Conservation (phyloP, 2,888 invertebrate species). For the Drosophila setosimentum region DNA sequence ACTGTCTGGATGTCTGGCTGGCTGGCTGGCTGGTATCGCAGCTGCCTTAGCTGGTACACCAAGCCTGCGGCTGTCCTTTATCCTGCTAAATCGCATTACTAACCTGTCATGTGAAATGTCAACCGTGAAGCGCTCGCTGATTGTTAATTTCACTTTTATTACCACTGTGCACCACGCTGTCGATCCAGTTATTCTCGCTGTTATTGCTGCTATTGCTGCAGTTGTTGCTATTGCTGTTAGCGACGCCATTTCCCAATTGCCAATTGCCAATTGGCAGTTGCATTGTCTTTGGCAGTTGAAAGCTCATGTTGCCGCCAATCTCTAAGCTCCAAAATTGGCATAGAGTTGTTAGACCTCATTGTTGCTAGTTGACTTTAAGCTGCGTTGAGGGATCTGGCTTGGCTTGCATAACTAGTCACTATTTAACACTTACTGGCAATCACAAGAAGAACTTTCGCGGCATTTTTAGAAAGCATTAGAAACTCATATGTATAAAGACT, state of each 20-base stretch:
- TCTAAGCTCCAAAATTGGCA: slow-evolving; percentile 55
- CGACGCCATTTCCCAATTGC: slow-evolving; percentile 46
- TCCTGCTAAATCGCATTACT: slow-evolving; percentile 83
- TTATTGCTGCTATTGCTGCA: slow-evolving; percentile 5
- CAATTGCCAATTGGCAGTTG: slow-evolving; percentile 50
- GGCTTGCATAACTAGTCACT: not conserved
- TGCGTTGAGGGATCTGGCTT: slow-evolving; percentile 32
- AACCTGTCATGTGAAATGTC: slow-evolving; percentile 84
- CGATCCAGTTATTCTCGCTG: slow-evolving; percentile 21
- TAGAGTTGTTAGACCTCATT: slow-evolving; percentile 29
- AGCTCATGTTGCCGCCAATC: slow-evolving; percentile 25
- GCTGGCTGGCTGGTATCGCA: slow-evolving; percentile 22
- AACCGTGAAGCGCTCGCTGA: slow-evolving; percentile 83
- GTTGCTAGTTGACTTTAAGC: slow-evolving; percentile 31
- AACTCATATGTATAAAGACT: not conserved
- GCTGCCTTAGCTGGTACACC: slow-evolving; percentile 40
- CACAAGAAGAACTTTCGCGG: slow-evolving; percentile 4
- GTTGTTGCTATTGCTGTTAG: slow-evolving; percentile 16
- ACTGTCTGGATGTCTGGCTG: not conserved
- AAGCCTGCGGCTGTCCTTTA: slow-evolving; percentile 78
- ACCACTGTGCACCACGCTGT: slow-evolving; percentile 39
- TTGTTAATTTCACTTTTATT: slow-evolving; percentile 83
- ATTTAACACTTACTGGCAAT: not conserved
- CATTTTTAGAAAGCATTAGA: not conserved
- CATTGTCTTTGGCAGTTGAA: slow-evolving; percentile 38